A percentile compares a stretch with the other conserved stretches of the same genome.
These are phyloP conservation scores for Mythimna loreyi DNA, from an alignment of 2,888 invertebrate species.

Conservation along the genomic window DNA sequence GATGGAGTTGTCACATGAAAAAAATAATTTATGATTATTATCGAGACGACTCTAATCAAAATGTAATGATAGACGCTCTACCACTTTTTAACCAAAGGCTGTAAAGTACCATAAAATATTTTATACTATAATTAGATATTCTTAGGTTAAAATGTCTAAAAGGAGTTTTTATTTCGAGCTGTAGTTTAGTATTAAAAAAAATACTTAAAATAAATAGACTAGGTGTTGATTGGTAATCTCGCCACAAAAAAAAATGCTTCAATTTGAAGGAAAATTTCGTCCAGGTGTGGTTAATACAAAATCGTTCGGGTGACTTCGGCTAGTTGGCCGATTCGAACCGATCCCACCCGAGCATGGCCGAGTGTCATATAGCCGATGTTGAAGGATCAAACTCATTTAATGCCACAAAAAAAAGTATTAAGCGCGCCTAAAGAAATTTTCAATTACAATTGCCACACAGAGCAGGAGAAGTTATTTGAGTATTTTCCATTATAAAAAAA, in stretches of 20 bases:
- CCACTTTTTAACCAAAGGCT: slow-evolving; percentile 4
- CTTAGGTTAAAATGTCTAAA: slow-evolving; percentile 4
- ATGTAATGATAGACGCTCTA: background rate
- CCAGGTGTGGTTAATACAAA: no score
- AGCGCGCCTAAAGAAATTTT: no score
- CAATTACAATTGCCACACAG: no score
- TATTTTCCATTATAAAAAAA: no score
- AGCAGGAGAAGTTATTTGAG: no score
- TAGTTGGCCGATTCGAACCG: no score
- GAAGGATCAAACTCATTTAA: no score
- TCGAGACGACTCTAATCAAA: background rate
- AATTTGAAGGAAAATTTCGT: no score
- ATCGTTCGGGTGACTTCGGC: no score
- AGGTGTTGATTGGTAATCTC: slow-evolving; percentile 15
- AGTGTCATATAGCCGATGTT: no score
- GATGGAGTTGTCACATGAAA: slow-evolving; percentile 6
- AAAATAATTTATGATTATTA: background rate
- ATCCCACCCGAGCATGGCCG: no score
- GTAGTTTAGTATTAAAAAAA: background rate
- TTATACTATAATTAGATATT: slow-evolving; percentile 1
- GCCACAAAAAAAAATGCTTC: background rate
- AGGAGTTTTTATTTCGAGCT: background rate
- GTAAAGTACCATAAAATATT: slow-evolving; percentile 19
- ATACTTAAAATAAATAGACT: background rate
- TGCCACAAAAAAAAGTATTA: no score